Conservation (phyloP, 2,888 invertebrate genomes). For the Netelia melanura region DNA sequence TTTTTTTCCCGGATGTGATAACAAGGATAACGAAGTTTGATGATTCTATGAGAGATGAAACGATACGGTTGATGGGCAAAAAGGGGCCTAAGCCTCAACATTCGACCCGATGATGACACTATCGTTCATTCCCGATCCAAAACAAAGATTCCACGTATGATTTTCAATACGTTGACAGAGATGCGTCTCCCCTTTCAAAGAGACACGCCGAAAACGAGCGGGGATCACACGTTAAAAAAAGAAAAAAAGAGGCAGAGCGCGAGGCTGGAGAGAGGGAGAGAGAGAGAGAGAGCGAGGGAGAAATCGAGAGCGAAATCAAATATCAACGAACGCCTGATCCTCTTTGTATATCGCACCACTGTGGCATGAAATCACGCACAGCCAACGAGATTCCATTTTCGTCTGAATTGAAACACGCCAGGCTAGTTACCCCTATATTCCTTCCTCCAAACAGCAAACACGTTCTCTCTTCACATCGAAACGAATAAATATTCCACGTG, state of each 20-base stretch:
- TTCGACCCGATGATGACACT: slow-evolving; percentile 34
- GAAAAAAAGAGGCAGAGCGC: background rate
- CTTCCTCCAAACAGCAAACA: background rate
- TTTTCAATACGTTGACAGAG: background rate
- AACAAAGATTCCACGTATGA: background rate
- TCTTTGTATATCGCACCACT: slow-evolving; percentile 16
- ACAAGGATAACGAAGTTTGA: slow-evolving; percentile 10
- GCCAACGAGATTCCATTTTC: slow-evolving; percentile 18
- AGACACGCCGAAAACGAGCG: slow-evolving; percentile 3
- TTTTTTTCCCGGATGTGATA: slow-evolving; percentile 14
- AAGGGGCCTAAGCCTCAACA: background rate
- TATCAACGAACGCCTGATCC: slow-evolving; percentile 48
- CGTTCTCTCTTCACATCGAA: too few relatives aligned
- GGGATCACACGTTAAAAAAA: background rate
- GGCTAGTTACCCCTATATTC: background rate
- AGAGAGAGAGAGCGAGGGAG: background rate
- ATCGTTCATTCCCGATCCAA: background rate
- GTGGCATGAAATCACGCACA: slow-evolving; percentile 12
- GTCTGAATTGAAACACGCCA: background rate
- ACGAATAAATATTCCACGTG: too few relatives aligned
- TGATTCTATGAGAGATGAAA: background rate
- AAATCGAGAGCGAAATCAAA: slow-evolving; percentile 36
- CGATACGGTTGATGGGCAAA: background rate
- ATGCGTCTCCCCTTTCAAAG: slow-evolving; percentile 38
- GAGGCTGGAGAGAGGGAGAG: background rate